Conservation (phyloP, 1,140 invertebrate species). For the Tribolium castaneum region DNA sequence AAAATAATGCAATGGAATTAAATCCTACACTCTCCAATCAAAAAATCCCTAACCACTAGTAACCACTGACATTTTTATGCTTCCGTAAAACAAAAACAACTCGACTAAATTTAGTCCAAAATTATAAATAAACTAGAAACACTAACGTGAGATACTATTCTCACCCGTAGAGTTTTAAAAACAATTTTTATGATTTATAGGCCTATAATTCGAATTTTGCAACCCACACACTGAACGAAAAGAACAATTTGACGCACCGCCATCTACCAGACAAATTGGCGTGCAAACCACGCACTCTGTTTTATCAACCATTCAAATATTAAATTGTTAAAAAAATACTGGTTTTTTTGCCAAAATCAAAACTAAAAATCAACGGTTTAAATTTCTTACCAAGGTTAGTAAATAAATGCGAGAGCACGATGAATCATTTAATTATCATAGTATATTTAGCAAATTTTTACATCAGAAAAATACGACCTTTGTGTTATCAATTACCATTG, state of each 20-base stretch:
- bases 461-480: too few species aligned
- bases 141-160: not conserved
- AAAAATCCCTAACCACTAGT: not conserved
- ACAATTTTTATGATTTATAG: not conserved
- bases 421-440: too few species aligned
- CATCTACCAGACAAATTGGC: not conserved
- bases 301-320: not conserved
- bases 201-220: not conserved
- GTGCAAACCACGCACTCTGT: not conserved
- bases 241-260: not conserved
- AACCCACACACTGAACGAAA: not conserved
- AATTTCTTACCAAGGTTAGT: too few species aligned
- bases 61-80: not conserved
- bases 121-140: not conserved
- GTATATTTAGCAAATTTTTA: too few species aligned
- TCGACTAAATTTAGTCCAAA: not conserved
- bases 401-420: too few species aligned
- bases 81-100: not conserved
- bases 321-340: too few species aligned
- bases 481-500: too few species aligned
- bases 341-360: too few species aligned
- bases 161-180: not conserved
- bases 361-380: too few species aligned
- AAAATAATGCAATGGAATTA: not conserved
- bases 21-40: not conserved